Conservation (phyloP, 2,888 invertebrate species). For the Pollenia angustigena region DNA sequence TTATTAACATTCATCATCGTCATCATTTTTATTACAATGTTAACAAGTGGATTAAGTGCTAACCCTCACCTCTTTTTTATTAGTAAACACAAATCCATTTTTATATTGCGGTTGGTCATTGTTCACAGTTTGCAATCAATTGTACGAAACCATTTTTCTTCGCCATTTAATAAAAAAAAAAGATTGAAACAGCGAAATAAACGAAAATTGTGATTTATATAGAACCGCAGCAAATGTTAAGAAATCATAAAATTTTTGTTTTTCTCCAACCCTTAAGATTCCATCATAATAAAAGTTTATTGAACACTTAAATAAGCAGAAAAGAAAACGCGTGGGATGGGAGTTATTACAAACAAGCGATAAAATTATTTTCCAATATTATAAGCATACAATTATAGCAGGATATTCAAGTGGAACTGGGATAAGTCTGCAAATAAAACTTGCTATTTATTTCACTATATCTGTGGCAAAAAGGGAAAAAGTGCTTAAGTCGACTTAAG, state of each 20-base stretch:
- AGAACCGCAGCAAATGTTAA: background rate
- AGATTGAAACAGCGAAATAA: background rate
- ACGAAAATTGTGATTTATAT: background rate
- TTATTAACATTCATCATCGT: background rate
- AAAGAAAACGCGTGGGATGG: background rate
- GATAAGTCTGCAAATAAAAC: conserved; percentile 7
- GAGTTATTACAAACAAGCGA: background rate
- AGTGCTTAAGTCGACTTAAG: too few species aligned
- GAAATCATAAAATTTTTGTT: background rate
- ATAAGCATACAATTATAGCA: conserved; percentile 1
- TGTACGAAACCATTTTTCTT: conserved; percentile 4
- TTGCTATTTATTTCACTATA: background rate
- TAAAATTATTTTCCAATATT: conserved; percentile 5
- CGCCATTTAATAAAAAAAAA: conserved; percentile 5
- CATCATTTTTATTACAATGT: too few species aligned
- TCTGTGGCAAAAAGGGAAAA: too few species aligned
- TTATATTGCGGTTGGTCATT: background rate
- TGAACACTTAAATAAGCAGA: background rate
- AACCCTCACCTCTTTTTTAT: background rate
- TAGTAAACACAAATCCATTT: background rate
- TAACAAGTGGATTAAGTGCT: too few species aligned
- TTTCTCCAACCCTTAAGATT: background rate
- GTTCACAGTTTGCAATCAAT: conserved; percentile 28
- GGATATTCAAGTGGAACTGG: background rate
- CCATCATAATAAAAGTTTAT: conserved; percentile 16